phyloP scores from a whole-genome alignment of 2,888 invertebrate genomes.

The Drosophila suboccidentalis region DNA sequence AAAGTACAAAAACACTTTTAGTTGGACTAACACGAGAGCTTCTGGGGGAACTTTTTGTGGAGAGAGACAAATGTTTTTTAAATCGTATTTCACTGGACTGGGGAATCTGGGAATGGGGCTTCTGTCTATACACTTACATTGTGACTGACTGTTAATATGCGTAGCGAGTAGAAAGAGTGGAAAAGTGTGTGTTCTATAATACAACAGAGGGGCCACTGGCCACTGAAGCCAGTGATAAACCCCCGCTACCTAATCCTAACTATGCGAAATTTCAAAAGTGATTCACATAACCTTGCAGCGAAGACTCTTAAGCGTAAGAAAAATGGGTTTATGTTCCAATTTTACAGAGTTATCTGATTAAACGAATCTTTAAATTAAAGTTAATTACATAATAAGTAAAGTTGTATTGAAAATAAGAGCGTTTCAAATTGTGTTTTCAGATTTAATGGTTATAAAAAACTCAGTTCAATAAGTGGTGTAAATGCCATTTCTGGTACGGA shows the following conservation, averaged over 20 bases:
- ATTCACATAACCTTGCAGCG: conserved; percentile 41
- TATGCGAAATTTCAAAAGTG: conserved; percentile 57
- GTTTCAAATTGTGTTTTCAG: too few species aligned
- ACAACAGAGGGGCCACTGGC: conserved; percentile 73
- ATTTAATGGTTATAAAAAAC: not conserved
- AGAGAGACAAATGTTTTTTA: conserved; percentile 5
- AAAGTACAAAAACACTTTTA: conserved; percentile 79
- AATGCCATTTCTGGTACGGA: not conserved
- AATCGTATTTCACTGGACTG: conserved; percentile 3
- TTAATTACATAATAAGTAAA: too few species aligned
- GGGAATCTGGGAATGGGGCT: not conserved
- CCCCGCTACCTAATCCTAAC: conserved; percentile 67
- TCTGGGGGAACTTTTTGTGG: conserved; percentile 9
- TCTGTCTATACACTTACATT: conserved; percentile 75
- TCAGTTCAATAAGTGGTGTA: not conserved
- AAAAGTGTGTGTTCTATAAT: conserved; percentile 78
- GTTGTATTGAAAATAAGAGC: too few species aligned
- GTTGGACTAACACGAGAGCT: conserved; percentile 79
- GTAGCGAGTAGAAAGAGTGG: conserved; percentile 82
- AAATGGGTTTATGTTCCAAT: not conserved
- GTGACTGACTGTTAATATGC: conserved; percentile 45
- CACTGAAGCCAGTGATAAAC: conserved; percentile 37
- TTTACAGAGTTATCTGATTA: too few species aligned
- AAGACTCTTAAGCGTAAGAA: too few species aligned
- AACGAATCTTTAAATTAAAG: too few species aligned